Evolutionary conservation across 23 tunicate genomes (phyloP).

Genomic region (Phallusia fumigata): DNA sequence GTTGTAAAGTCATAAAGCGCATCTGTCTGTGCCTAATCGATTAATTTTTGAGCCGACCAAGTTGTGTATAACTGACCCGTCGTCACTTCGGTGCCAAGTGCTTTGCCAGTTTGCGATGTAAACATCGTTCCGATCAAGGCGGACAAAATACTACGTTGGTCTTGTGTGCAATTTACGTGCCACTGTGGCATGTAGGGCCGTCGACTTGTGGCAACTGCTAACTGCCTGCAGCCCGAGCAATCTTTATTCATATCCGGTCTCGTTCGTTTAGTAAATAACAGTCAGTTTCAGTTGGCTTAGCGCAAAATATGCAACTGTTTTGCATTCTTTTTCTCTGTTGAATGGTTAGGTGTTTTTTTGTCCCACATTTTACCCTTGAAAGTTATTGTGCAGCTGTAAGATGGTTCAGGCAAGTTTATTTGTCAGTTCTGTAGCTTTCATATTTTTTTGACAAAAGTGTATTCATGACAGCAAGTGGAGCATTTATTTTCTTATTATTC

Average conservation of each 20-base stretch:
- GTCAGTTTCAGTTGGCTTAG: not conserved
- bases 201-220: not conserved
- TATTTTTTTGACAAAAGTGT: too few relatives aligned
- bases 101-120: conserved; percentile 8
- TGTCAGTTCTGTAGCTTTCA: too few relatives aligned
- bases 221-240: not conserved
- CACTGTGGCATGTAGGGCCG: not conserved
- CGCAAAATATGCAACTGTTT: not conserved
- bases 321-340: not conserved
- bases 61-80: not conserved
- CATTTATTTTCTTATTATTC: too few relatives aligned
- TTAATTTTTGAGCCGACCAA: not conserved
- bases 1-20: too few relatives aligned
- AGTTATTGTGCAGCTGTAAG: too few relatives aligned
- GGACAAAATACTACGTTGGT: too few relatives aligned
- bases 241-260: not conserved
- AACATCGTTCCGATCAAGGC: not conserved
- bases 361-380: too few relatives aligned
- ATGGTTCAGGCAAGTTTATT: too few relatives aligned
- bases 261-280: not conserved
- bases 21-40: not conserved
- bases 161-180: not conserved
- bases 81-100: conserved; percentile 9
- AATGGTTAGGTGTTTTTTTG: too few relatives aligned
- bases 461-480: too few relatives aligned